A percentile compares a stretch with the other conserved stretches of the same genome.
Conservation (phyloP, 2,888 invertebrate species). For the Seladonia tumulorum region DNA sequence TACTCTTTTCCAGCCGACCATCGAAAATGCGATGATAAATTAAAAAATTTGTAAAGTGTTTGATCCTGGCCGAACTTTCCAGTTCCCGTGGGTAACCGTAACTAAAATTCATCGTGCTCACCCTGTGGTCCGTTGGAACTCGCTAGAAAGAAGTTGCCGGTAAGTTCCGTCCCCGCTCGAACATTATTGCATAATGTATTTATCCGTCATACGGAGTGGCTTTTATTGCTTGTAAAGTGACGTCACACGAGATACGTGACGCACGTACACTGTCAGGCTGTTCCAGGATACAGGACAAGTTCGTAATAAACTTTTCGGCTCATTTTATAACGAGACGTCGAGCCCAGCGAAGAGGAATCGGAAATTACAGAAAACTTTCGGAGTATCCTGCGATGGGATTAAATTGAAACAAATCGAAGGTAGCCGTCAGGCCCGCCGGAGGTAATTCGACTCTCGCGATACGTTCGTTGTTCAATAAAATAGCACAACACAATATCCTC, state of each 20-base stretch:
- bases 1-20: neutral
- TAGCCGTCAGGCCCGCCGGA: neutral
- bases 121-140: neutral
- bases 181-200: conserved; percentile 2
- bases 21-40: neutral
- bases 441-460: neutral
- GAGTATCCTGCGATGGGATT: neutral
- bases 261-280: neutral
- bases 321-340: conserved; percentile 3
- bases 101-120: neutral
- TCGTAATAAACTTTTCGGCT: conserved; percentile 25
- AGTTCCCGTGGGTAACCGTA: neutral
- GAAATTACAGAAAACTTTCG: conserved; percentile 19
- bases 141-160: neutral
- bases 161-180: neutral
- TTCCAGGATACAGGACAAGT: conserved; percentile 25
- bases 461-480: neutral
- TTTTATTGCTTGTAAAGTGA: conserved; percentile 23
- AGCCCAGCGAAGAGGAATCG: neutral
- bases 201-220: neutral
- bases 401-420: conserved; percentile 30
- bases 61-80: neutral
- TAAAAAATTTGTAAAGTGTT: neutral
- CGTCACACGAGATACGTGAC: neutral
- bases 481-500: neutral